Conservation (phyloP, 2,113 vertebrate species). For the Peromyscus maniculatus region DNA sequence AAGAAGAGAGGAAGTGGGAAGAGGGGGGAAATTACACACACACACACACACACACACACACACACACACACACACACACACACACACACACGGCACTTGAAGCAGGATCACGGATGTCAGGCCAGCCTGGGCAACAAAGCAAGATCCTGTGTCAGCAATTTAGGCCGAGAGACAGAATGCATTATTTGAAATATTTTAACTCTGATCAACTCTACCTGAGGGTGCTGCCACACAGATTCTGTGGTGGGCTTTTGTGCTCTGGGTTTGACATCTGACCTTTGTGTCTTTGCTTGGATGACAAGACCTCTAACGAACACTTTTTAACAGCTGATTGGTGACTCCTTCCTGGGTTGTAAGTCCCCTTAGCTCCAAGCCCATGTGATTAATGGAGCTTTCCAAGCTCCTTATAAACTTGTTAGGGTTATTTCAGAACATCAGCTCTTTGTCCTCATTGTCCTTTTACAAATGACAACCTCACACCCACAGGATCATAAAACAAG, state of each 20-base stretch:
- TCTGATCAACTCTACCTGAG: background rate
- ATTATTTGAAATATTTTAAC: constrained; percentile 11
- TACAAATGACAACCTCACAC: background rate
- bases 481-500: background rate
- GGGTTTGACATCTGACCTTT: background rate
- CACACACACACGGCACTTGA: background rate
- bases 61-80: too few relatives aligned
- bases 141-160: background rate
- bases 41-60: too few relatives aligned
- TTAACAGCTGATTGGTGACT: background rate
- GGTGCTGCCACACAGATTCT: background rate
- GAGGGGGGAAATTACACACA: too few relatives aligned
- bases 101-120: background rate
- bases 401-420: background rate
- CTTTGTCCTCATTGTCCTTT: background rate
- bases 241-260: background rate
- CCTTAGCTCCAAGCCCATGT: background rate
- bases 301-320: accelerated
- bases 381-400: background rate
- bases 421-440: background rate
- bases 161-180: background rate
- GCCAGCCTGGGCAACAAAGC: background rate
- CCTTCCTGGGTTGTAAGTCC: background rate
- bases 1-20: background rate
- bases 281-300: background rate